Conservation (phyloP, 1,140 invertebrate genomes). For the Spodoptera frugiperda region DNA sequence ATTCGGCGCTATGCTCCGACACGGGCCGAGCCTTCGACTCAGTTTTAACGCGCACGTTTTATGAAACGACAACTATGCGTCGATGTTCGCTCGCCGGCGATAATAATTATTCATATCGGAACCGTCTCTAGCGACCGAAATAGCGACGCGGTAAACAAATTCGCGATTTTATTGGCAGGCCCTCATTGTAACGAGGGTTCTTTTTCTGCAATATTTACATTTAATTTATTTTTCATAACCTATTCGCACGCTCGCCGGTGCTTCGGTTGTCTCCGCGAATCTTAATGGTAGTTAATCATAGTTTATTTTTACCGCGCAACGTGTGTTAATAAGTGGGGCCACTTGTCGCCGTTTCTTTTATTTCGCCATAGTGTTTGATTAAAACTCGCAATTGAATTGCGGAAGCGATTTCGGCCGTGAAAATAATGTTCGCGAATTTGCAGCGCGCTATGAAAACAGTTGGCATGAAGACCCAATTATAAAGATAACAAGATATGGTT, state of each 20-base stretch:
- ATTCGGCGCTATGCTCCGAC: slow-evolving; percentile 86
- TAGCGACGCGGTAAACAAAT: slow-evolving; percentile 78
- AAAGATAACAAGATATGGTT: slow-evolving; percentile 57
- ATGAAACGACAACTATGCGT: slow-evolving; percentile 86
- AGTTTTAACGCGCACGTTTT: slow-evolving; percentile 86
- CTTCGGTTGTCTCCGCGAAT: slow-evolving; percentile 79
- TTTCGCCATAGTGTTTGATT: slow-evolving; percentile 74
- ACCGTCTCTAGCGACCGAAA: slow-evolving; percentile 77
- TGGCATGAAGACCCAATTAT: slow-evolving; percentile 57
- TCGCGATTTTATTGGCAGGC: slow-evolving; percentile 73
- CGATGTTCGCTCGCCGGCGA: slow-evolving; percentile 79
- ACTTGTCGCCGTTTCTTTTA: slow-evolving; percentile 76
- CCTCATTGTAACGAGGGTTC: slow-evolving; percentile 56
- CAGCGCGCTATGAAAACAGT: slow-evolving; percentile 59
- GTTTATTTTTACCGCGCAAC: slow-evolving; percentile 85
- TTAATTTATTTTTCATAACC: slow-evolving; percentile 70
- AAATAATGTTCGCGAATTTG: slow-evolving; percentile 65
- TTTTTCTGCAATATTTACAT: slow-evolving; percentile 53
- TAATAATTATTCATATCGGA: slow-evolving; percentile 83
- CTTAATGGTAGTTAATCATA: slow-evolving; percentile 85
- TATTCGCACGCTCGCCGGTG: slow-evolving; percentile 69
- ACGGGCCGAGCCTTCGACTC: slow-evolving; percentile 85
- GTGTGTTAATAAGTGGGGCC: slow-evolving; percentile 84
- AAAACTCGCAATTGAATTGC: slow-evolving; percentile 70
- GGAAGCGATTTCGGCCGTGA: slow-evolving; percentile 70